Evolutionary conservation across 2,113 vertebrate species (phyloP), one percentile per base, ranked within the genome.

Genomic region (Chionis minor): DNA sequence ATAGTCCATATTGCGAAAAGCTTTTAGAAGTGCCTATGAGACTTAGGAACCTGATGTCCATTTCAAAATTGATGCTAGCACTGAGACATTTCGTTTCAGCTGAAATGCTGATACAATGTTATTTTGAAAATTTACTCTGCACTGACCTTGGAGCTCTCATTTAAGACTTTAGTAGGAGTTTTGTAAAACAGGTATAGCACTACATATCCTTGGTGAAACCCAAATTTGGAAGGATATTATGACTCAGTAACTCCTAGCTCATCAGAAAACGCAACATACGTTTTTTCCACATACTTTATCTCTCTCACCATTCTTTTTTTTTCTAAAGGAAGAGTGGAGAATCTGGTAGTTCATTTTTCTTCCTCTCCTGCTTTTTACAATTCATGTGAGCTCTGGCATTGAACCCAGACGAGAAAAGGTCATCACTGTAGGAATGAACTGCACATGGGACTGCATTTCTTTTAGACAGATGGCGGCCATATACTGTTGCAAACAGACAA

Each of bases 401-500:
- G 90, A 83, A 84, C 6, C 38, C 80, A 74, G 44, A 8, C 2
- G 32, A 58, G 87, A 13, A 66, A 81, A 94, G 90, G 79, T 95
- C 71, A 15, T 70, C 42, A 14, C 85, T 93, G 93, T 55, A 83
- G 74, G 82, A 93, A 24, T 58, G 79, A 77, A 74, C 54, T 47
- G 35, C 87, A 66, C 58, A 11, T 74, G 79, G 79, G 85, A 71
- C 67, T 52, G 45, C 3, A 4, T 47, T 81, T 47, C 24, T 77
- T 66, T 47, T 58, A 61, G 78, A 81, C 95, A 94, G 90, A 84
- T 86, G 95, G 86, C 19, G 52, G 18, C 69, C 38, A 84, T 10
- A 52, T 26, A 8, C 67, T 71, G 45, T 51, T 95, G 33, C 40
- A 49, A 23, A 72, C 56, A 88, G 61, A 18, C 58, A 71, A 80